Evolutionary conservation across 2,113 vertebrate genomes (phyloP), one percentile per base, ranked within the genome.

Genomic region (Lagopus muta): DNA sequence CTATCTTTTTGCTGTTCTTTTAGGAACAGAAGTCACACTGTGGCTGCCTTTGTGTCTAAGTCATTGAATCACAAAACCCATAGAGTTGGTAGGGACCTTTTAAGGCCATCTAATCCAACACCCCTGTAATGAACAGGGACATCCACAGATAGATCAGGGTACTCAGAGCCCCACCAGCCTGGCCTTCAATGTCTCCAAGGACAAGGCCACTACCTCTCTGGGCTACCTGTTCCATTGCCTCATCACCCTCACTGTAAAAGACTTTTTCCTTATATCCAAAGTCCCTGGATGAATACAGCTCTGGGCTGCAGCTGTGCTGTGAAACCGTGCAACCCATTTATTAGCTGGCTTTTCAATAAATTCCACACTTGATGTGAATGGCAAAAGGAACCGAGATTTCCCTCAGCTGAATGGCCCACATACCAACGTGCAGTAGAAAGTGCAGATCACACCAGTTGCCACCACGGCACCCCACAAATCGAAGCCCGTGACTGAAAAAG

Each of bases 341-440:
- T 60, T 57, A 62, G 71, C 20, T 28, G 61, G 19, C 28, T 81
- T 67, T 55, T 48, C 8, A 40, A 78, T n/a, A 67, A 71, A 71
- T 61, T 69, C 47, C 8, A 0, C 18, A 16, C 76, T 90, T 79
- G 6, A 69, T 75, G 61, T 22, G 10, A 84, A 20, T 30, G 13
- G 36, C 78, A 60, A 89, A 66, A 67, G 32, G 38, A 72, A 69
- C 10, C n/a, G 20, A 47, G n/a, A 13, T 18, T 74, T 50, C 61
- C 81, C 55, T 77, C 43, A 88, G 62, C 65, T 10, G 1, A 78
- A 27, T 20, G 22, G 30, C 52, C 84, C n/a, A 93, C 98, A 0
- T 98, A 99, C 99, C 98, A 99, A 48, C 2, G 99, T 98, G 87
- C 99, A 99, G 97, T 99, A 99, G 96, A 99, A 99, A 19, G 98